These are phyloP conservation scores for Xestobium rufovillosum DNA, from an alignment of 2,888 invertebrate genomes.

Conservation along the genomic window DNA sequence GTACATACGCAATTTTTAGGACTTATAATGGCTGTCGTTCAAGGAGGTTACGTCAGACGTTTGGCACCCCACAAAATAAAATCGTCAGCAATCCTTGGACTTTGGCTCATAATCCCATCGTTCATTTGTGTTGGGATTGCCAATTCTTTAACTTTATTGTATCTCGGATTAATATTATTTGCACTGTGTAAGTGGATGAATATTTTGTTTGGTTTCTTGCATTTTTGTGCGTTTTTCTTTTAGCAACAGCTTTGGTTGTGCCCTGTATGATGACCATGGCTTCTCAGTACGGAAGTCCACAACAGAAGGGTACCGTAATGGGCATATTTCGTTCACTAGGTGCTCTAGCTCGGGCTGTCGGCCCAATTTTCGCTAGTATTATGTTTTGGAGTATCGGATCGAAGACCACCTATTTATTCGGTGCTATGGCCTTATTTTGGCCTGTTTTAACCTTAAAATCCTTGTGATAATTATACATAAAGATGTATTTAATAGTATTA, in stretches of 20 bases:
- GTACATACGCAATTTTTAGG: slow-evolving; percentile 40
- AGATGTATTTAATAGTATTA: too few species aligned
- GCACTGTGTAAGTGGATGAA: slow-evolving; percentile 85
- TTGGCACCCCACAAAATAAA: slow-evolving; percentile 67
- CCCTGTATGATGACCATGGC: slow-evolving; percentile 91
- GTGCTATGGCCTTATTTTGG: slow-evolving; percentile 66
- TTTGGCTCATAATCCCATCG: slow-evolving; percentile 78
- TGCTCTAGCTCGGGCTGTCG: slow-evolving; percentile 85
- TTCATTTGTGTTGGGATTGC: slow-evolving; percentile 81
- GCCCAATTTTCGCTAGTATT: slow-evolving; percentile 81
- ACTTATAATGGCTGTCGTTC: slow-evolving; percentile 81
- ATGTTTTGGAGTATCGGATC: slow-evolving; percentile 92
- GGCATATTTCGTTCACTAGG: slow-evolving; percentile 93
- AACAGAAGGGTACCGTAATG: slow-evolving; percentile 86
- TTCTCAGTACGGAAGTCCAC: slow-evolving; percentile 70
- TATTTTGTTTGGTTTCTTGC: too few species aligned
- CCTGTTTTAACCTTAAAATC: slow-evolving; percentile 61
- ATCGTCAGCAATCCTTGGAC: slow-evolving; percentile 62
- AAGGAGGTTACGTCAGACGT: slow-evolving; percentile 82
- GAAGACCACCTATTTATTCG: slow-evolving; percentile 69
- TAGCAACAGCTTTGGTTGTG: slow-evolving; percentile 87
- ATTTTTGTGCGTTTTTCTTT: slow-evolving; percentile 32
- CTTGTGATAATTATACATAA: too few species aligned
- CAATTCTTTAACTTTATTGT: slow-evolving; percentile 53
- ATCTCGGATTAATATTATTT: slow-evolving; percentile 78